These are phyloP conservation scores for Distichodus sexfasciatus DNA, from an alignment of 2,797 vertebrate genomes.

Conservation along the genomic window DNA sequence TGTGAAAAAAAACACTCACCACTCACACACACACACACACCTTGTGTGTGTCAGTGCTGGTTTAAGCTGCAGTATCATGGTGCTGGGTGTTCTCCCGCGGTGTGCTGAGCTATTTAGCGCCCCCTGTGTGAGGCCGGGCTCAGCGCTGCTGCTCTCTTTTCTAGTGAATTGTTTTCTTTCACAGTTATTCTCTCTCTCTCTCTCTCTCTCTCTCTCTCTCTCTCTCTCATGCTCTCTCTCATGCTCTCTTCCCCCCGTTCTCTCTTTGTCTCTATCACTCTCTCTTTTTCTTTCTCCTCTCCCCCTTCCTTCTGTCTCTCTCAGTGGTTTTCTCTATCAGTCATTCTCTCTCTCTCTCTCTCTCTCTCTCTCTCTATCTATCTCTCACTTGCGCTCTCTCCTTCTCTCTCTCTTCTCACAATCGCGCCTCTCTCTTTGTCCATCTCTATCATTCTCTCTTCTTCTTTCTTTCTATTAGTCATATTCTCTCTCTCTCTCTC, in stretches of 20 bases:
- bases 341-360: not conserved
- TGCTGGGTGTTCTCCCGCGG: no score
- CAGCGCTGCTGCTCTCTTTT: no score
- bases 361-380: not conserved
- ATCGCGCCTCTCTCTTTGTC: not conserved
- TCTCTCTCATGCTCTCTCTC: conserved; percentile 6
- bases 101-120: no score
- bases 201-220: not conserved
- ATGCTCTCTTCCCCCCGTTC: not conserved
- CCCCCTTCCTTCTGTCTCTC: not conserved
- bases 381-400: not conserved
- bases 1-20: no score
- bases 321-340: not conserved
- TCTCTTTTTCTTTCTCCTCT: not conserved
- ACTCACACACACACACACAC: no score
- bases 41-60: no score
- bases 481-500: not conserved
- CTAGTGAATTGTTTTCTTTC: no score
- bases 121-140: no score
- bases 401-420: not conserved
- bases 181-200: not conserved
- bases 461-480: not conserved
- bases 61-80: no score
- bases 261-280: not conserved
- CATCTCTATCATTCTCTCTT: no score